phyloP scores from a whole-genome alignment of 1,140 invertebrate genomes.

The Drosophila serrata region DNA sequence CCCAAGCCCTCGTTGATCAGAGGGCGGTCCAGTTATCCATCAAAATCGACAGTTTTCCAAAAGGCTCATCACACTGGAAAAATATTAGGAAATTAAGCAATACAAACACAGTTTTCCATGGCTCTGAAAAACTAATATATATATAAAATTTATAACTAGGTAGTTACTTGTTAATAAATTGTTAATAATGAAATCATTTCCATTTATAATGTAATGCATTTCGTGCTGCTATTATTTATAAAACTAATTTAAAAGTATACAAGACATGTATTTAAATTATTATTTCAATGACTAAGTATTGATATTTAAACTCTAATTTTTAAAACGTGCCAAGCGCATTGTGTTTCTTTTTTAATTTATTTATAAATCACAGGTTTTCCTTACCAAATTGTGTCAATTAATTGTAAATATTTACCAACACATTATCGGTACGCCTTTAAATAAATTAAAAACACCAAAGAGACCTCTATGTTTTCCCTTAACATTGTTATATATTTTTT shows the following conservation, averaged over 20 bases:
- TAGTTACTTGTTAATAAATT: not conserved
- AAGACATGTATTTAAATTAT: not conserved
- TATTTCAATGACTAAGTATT: too few species aligned
- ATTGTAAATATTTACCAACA: slow-evolving; percentile 7
- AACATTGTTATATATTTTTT: slow-evolving; percentile 30
- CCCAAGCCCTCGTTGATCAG: slow-evolving; percentile 47
- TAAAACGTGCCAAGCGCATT: not conserved
- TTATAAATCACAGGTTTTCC: not conserved
- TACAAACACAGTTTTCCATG: not conserved
- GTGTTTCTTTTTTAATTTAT: not conserved
- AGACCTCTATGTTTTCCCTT: not conserved
- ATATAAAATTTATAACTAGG: not conserved
- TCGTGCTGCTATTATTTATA: slow-evolving; percentile 1
- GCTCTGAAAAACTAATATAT: too few species aligned
- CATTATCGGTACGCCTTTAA: slow-evolving; percentile 1
- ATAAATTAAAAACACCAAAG: not conserved
- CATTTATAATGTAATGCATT: not conserved
- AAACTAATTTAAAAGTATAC: not conserved
- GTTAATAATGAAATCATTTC: not conserved
- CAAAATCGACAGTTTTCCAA: slow-evolving; percentile 36
- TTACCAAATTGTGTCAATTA: not conserved
- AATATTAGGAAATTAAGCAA: not conserved
- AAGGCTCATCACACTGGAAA: slow-evolving; percentile 20
- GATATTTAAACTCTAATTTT: not conserved
- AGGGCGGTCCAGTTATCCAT: slow-evolving; percentile 39